These are phyloP conservation scores for Phortica variegata DNA, from an alignment of 1,140 invertebrate species.

Conservation along the genomic window DNA sequence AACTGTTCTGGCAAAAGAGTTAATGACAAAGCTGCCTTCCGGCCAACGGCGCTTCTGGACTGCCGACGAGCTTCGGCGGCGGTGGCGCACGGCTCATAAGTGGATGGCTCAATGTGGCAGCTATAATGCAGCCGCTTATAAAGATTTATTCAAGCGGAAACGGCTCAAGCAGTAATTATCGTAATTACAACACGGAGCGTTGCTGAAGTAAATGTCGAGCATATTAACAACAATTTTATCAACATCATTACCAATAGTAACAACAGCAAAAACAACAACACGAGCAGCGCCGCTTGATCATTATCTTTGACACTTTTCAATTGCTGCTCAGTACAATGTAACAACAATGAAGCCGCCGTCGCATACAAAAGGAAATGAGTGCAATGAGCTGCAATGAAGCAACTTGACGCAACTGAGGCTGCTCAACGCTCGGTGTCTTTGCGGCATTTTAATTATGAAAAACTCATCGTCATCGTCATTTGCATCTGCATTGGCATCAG, in stretches of 20 bases:
- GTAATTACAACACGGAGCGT: conserved; percentile 53
- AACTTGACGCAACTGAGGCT: no score
- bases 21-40: no score
- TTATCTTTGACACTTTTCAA: conserved; percentile 45
- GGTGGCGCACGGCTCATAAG: conserved; percentile 8
- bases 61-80: no score
- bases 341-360: not conserved
- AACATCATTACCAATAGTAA: no score
- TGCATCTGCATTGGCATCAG: not conserved
- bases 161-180: conserved; percentile 37
- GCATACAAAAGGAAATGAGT: conserved; percentile 7
- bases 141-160: conserved; percentile 1
- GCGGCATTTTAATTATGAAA: conserved; percentile 38
- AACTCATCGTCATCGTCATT: not conserved
- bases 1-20: not conserved
- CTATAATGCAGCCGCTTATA: conserved; percentile 19
- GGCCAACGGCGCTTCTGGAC: no score
- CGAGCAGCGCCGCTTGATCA: conserved; percentile 14
- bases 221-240: conserved; percentile 37
- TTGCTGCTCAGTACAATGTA: conserved; percentile 19
- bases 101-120: conserved; percentile 16
- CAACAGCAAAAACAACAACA: conserved; percentile 16
- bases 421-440: no score
- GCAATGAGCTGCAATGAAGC: no score
- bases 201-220: conserved; percentile 39